Evolutionary conservation across 2,888 invertebrate species (phyloP).

Genomic region (Diploptera punctata): DNA sequence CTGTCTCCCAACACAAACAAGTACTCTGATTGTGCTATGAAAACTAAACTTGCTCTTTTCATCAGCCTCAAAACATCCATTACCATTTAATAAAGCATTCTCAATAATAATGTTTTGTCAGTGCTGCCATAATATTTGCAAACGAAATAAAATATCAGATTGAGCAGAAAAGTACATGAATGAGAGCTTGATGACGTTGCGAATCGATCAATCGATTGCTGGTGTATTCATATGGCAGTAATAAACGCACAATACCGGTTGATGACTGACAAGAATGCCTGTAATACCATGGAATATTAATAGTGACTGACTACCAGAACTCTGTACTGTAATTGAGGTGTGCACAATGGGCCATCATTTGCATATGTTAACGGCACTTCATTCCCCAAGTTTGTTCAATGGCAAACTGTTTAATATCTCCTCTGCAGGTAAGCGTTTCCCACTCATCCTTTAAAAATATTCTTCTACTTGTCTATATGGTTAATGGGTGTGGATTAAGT

Average conservation of each 20-base stretch:
- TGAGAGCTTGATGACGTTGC: slow-evolving; percentile 21
- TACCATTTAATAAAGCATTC: slow-evolving; percentile 1
- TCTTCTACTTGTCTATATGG: too few species aligned
- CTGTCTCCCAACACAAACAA: background rate
- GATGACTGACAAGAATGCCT: slow-evolving; percentile 23
- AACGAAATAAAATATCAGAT: slow-evolving; percentile 8
- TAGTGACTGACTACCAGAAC: background rate
- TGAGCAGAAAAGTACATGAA: background rate
- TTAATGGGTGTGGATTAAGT: too few species aligned
- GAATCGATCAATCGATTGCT: slow-evolving; percentile 25
- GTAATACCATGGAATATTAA: background rate
- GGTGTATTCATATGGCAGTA: slow-evolving; percentile 13
- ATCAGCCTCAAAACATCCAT: background rate
- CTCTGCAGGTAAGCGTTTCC: too few species aligned
- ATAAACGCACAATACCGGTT: slow-evolving; percentile 21
- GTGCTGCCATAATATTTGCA: background rate
- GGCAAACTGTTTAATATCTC: too few species aligned
- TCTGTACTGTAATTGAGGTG: slow-evolving; percentile 9
- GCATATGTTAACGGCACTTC: slow-evolving; percentile 12
- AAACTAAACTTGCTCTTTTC: background rate
- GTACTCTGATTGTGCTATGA: background rate
- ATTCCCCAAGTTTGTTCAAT: too few species aligned
- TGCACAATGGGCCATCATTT: slow-evolving; percentile 24
- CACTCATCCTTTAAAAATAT: too few species aligned
- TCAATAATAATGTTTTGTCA: background rate